Evolutionary conservation across 2,113 vertebrate genomes (phyloP).

Genomic region (Burhinus bistriatus): DNA sequence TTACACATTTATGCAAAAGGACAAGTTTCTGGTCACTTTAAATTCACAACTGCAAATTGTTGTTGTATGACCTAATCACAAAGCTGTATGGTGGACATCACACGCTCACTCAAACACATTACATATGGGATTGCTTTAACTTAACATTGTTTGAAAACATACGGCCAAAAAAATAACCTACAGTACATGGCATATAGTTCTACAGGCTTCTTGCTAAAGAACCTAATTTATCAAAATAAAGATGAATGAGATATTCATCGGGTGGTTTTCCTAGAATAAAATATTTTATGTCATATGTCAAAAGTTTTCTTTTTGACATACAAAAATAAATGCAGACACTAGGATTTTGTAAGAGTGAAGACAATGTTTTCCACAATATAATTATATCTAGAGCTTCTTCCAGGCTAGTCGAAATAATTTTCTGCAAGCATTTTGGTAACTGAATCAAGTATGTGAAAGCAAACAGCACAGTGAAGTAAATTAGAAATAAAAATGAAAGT

Average conservation of each 20-base stretch:
- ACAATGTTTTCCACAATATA: not conserved
- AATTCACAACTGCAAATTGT: not conserved
- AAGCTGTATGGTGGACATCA: not conserved
- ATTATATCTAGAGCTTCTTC: not conserved
- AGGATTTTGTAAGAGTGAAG: not conserved
- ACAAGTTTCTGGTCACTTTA: not conserved
- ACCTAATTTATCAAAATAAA: not conserved
- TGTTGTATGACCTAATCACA: not conserved
- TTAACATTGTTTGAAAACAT: not conserved
- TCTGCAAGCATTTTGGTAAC: not conserved
- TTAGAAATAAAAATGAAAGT: not conserved
- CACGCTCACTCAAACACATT: not conserved
- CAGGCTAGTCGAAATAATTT: slow-evolving; percentile 27
- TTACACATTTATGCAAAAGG: not conserved
- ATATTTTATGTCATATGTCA: not conserved
- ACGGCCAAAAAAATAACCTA: not conserved
- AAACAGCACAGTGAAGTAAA: slow-evolving; percentile 25
- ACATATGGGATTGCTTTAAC: not conserved
- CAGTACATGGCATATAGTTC: not conserved
- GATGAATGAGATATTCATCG: not conserved
- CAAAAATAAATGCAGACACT: not conserved
- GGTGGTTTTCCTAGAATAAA: not conserved
- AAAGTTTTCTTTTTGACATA: not conserved
- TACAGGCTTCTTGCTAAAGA: not conserved
- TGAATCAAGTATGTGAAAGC: slow-evolving; percentile 28